phyloP scores from a whole-genome alignment of 1,140 invertebrate species.

The Heliconius himera region DNA sequence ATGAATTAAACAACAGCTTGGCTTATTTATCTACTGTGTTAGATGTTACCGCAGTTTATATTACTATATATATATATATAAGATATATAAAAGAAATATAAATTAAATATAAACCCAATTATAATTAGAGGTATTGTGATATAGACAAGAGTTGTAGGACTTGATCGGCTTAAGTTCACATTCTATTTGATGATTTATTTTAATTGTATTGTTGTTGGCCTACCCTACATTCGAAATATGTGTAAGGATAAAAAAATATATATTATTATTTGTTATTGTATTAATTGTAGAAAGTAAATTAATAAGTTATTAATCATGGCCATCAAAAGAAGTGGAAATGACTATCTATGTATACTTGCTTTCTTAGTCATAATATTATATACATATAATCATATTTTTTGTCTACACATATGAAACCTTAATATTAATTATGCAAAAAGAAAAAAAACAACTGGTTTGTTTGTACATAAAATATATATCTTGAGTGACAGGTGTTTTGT shows the following conservation, averaged over 20 bases:
- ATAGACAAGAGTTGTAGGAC: no score
- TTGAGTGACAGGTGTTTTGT: conserved; percentile 36
- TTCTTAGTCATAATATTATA: neutral
- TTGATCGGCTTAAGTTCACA: no score
- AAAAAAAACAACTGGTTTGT: conserved; percentile 28
- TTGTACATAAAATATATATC: conserved; percentile 19
- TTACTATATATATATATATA: no score
- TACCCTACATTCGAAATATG: neutral
- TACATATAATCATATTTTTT: neutral
- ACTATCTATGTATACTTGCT: neutral
- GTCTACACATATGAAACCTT: neutral
- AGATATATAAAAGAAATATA: no score
- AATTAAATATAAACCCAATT: no score
- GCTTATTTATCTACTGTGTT: conserved; percentile 45
- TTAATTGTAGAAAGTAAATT: neutral
- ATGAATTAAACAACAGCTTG: conserved; percentile 72
- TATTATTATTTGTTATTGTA: neutral
- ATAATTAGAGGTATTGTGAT: no score
- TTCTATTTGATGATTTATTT: no score
- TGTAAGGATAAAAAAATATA: neutral
- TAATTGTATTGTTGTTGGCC: no score
- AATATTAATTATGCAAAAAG: conserved; percentile 17
- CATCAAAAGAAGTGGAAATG: neutral
- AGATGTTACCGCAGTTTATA: neutral
- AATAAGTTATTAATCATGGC: neutral